Conservation (phyloP, 2,888 invertebrate genomes). For the Apodemia duryi region DNA sequence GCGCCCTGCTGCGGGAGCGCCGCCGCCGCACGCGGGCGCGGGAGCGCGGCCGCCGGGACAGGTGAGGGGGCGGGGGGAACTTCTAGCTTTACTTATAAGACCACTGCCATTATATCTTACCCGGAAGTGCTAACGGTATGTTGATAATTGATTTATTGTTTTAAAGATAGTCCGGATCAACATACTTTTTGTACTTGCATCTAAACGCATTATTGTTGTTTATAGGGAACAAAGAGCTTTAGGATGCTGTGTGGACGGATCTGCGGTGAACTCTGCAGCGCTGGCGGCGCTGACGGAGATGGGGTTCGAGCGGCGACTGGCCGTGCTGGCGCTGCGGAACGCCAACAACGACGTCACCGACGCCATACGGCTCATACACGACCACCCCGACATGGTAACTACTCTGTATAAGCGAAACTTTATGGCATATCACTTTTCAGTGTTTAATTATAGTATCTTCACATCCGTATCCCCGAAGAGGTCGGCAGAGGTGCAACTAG, state of each 20-base stretch:
- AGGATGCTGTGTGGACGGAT: slow-evolving; percentile 81
- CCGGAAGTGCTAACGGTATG: too few relatives aligned
- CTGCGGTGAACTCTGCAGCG: slow-evolving; percentile 70
- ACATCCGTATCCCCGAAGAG: too few relatives aligned
- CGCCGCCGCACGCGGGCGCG: too few relatives aligned
- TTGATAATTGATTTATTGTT: too few relatives aligned
- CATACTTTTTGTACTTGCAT: not conserved
- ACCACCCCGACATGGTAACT: slow-evolving; percentile 76
- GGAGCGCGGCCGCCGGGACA: too few relatives aligned
- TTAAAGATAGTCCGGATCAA: not conserved
- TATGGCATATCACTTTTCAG: too few relatives aligned
- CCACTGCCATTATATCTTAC: too few relatives aligned
- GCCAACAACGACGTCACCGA: slow-evolving; percentile 84
- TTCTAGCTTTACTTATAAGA: too few relatives aligned
- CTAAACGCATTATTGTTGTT: not conserved
- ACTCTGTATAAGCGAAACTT: not conserved
- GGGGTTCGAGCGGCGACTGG: slow-evolving; percentile 82
- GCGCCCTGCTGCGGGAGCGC: too few relatives aligned
- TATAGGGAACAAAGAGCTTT: slow-evolving; percentile 68
- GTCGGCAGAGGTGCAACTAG: too few relatives aligned
- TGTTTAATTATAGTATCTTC: too few relatives aligned
- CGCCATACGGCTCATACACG: slow-evolving; percentile 82
- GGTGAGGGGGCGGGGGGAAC: too few relatives aligned
- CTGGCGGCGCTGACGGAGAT: slow-evolving; percentile 80
- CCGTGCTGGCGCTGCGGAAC: slow-evolving; percentile 81